Percentiles rank a stretch among this genome's conserved stretches.
These are phyloP conservation scores for Pachydiplax longipennis DNA, from an alignment of 2,888 invertebrate genomes.

Conservation along the genomic window DNA sequence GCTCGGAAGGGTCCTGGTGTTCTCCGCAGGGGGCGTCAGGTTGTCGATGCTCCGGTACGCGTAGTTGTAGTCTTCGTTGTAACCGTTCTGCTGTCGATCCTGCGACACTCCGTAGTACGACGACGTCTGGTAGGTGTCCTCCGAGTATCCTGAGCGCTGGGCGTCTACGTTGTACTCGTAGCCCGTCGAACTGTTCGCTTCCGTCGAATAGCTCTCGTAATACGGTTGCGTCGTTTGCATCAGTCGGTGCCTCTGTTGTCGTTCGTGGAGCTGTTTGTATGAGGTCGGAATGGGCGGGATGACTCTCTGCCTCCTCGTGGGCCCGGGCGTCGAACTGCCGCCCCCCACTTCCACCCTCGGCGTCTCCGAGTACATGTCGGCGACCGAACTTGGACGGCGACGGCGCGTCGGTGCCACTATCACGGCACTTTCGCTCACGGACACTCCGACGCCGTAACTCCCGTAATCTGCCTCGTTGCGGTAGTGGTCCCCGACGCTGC, in stretches of 20 bases:
- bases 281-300: constrained; percentile 31
- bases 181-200: neutral
- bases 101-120: constrained; percentile 15
- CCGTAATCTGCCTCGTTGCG: constrained; percentile 64
- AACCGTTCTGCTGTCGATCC: constrained; percentile 53
- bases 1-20: constrained; percentile 53
- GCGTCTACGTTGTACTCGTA: constrained; percentile 44
- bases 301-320: neutral
- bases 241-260: constrained; percentile 36
- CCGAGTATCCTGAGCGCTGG: constrained; percentile 18
- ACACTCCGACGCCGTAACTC: constrained; percentile 17
- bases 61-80: constrained; percentile 75
- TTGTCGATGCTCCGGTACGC: constrained; percentile 75
- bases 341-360: constrained; percentile 13
- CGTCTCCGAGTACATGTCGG: constrained; percentile 50
- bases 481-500: constrained; percentile 60
- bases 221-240: neutral
- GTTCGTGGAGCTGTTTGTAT: constrained; percentile 45
- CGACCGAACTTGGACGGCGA: neutral
- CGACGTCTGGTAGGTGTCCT: constrained; percentile 25
- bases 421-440: constrained; percentile 43
- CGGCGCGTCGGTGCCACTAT: constrained; percentile 27
- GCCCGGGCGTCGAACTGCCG: neutral
- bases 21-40: constrained; percentile 62
- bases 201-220: neutral